Base-by-base conservation (phyloP, 2,113 vertebrate species). In the Vicugna pacos region DNA sequence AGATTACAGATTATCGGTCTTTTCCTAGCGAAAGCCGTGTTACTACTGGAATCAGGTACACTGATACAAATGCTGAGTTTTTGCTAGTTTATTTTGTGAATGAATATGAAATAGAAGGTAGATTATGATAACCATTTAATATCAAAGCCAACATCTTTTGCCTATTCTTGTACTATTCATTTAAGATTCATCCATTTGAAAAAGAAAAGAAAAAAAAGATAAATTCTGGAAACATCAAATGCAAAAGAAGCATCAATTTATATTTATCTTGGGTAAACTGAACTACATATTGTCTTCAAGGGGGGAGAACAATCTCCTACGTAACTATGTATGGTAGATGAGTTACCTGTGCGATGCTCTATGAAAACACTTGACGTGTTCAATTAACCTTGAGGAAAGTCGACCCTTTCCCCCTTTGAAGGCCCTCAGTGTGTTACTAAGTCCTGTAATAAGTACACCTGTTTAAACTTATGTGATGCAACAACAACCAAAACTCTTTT, bases 141-240 rank as follows among this genome's bases (percentile, higher is more conserved):
- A 52, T 2, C n/a, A 56, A 94, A 75, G 70, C 22, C 7, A 64
- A 62, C 76, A 35, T 62, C 28, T 86, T 89, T 85, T 86, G 10
- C 26, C 7, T 64, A 19, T 65, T 79, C 22, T 60, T 86, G 0
- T 26, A 86, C 13, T 30, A 20, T 2, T 52, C 10, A 35, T 35
- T 89, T 77, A 62, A 88, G 11, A 48, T 84, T n/a, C 19, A 85
- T 46, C 9, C 8, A 26, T 24, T 64, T 30, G 26, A 50, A 69
- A 84, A 84, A 73, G 19, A 56, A 24, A 72, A 69, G 9, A 73
- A 42, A 92, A 48, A 4, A n/a, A 94, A 73, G 38, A n/a, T 86
- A 1, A 87, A 46, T 90, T 97, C 17, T 85, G 32, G 24, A 73
- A 84, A 95, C 28, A 46, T 64, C 19, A 67, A 93, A 52, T 60